phyloP scores from a whole-genome alignment of 2,888 invertebrate species.

The Latrodectus elegans region DNA sequence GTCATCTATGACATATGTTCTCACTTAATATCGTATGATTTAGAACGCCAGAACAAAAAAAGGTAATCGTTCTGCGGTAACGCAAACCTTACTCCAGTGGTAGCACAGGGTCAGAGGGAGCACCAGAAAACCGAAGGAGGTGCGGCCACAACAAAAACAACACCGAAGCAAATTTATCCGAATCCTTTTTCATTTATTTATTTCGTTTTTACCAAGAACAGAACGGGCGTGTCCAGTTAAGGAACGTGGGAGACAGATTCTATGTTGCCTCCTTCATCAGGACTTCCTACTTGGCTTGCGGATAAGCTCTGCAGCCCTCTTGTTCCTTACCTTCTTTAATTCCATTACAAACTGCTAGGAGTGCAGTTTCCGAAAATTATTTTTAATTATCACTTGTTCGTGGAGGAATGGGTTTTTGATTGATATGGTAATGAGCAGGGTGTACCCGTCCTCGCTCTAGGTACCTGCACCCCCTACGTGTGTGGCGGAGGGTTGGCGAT shows the following conservation, averaged over 20 bases:
- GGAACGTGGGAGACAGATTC: neutral
- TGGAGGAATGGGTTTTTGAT: slow-evolving; percentile 48
- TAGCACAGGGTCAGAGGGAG: slow-evolving; percentile 28
- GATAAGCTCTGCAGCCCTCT: neutral
- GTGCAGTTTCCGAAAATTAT: slow-evolving; percentile 42
- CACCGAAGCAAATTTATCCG: neutral
- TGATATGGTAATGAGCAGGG: slow-evolving; percentile 56
- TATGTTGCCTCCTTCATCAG: neutral
- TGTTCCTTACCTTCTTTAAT: slow-evolving; percentile 41
- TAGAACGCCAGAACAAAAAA: neutral
- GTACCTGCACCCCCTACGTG: slow-evolving; percentile 43
- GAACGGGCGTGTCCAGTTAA: slow-evolving; percentile 8
- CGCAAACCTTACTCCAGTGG: slow-evolving; percentile 6
- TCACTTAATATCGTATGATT: neutral
- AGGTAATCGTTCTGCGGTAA: slow-evolving; percentile 1
- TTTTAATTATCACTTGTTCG: slow-evolving; percentile 50
- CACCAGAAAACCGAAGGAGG: slow-evolving; percentile 12
- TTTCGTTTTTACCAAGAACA: neutral
- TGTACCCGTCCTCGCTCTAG: neutral
- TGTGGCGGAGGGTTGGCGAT: slow-evolving; percentile 22
- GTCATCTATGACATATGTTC: neutral
- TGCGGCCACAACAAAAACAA: slow-evolving; percentile 16
- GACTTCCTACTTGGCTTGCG: neutral
- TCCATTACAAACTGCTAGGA: slow-evolving; percentile 46
- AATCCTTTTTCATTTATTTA: neutral